Conservation (phyloP, 2,888 invertebrate genomes). For the Drosophila aldrichi region DNA sequence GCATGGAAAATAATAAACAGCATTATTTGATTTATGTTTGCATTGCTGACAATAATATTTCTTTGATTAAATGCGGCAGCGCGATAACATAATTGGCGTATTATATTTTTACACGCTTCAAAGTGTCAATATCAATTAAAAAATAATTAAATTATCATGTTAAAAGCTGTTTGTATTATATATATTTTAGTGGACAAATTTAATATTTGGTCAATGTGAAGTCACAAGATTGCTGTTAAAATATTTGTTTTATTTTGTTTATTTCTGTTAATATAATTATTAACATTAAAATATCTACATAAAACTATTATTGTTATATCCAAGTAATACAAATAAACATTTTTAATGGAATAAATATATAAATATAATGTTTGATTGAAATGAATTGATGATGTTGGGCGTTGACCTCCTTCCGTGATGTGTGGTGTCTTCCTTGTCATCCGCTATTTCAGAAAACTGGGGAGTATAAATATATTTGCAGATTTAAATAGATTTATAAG, state of each 20-base stretch:
- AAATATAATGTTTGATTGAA: background rate
- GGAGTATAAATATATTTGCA: background rate
- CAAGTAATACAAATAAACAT: constrained; percentile 10
- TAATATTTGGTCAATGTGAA: constrained; percentile 3
- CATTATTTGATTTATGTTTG: background rate
- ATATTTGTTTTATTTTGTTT: constrained; percentile 12
- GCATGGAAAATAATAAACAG: background rate
- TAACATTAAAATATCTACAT: constrained; percentile 9
- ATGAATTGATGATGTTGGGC: background rate
- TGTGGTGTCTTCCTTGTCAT: background rate
- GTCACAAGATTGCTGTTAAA: constrained; percentile 39
- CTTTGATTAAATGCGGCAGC: background rate
- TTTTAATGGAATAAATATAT: constrained; percentile 9
- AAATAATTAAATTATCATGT: background rate
- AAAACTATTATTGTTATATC: constrained; percentile 19
- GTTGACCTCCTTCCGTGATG: background rate
- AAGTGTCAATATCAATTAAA: background rate
- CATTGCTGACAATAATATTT: background rate
- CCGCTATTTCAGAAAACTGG: background rate
- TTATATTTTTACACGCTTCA: background rate
- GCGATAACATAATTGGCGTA: background rate
- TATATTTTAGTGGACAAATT: constrained; percentile 16
- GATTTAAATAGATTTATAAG: background rate
- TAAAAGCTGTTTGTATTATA: constrained; percentile 2
- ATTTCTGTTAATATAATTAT: constrained; percentile 25